A percentile compares a stretch with the other conserved stretches of the same genome.
Conservation (phyloP, 1,140 invertebrate genomes). For the Nomia melanderi region DNA sequence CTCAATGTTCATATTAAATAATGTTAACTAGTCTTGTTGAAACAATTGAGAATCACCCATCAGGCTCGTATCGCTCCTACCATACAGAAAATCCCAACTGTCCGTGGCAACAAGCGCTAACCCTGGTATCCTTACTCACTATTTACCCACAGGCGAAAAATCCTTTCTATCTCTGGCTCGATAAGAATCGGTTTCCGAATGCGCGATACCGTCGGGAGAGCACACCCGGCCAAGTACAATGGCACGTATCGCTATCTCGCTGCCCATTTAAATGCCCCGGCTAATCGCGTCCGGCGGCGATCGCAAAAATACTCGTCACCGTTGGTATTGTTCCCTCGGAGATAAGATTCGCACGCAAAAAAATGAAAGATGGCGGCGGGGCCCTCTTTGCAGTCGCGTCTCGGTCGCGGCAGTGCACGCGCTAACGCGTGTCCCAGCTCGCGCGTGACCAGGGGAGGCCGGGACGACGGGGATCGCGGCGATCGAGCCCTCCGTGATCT, state of each 20-base stretch:
- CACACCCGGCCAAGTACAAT: not conserved
- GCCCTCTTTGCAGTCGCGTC: conserved; percentile 17
- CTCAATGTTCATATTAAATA: no score
- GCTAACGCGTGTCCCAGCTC: not conserved
- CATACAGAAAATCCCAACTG: no score
- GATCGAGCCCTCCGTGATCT: not conserved
- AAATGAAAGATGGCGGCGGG: conserved; percentile 11
- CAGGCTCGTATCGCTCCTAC: no score
- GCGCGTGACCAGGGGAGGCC: conserved; percentile 33
- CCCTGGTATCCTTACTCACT: not conserved
- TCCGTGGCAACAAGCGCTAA: not conserved
- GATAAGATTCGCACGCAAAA: conserved; percentile 1
- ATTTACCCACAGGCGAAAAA: conserved; percentile 15
- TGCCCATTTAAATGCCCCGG: conserved; percentile 9
- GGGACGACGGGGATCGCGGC: conserved; percentile 24
- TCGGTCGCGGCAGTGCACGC: not conserved
- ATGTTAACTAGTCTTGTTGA: no score
- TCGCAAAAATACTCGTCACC: not conserved
- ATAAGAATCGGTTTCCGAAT: not conserved
- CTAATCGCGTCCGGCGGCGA: not conserved
- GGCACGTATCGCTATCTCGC: not conserved
- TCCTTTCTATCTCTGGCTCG: not conserved
- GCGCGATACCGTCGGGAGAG: not conserved
- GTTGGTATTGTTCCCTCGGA: not conserved
- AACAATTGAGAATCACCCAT: no score